These are phyloP conservation scores for Pomatostomus ruficeps DNA, from an alignment of 2,113 vertebrate genomes.

Conservation along the genomic window DNA sequence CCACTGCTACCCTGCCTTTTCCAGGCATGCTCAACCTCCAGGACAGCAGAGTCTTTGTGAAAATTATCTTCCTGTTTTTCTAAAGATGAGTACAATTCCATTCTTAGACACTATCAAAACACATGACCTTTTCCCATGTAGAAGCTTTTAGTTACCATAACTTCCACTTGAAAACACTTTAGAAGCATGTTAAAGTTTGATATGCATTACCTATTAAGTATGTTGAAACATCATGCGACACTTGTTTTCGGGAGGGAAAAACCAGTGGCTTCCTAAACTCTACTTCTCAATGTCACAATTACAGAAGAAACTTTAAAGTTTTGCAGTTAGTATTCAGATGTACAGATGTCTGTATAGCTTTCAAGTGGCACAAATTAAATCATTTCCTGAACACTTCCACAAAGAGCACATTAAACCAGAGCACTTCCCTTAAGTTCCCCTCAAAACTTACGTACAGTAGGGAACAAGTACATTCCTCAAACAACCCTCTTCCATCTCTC, in stretches of 20 bases:
- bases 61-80: neutral
- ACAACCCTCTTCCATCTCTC: neutral
- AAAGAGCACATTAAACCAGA: neutral
- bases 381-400: neutral
- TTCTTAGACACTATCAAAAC: neutral
- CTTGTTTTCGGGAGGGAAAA: neutral
- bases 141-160: neutral
- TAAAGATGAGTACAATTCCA: neutral
- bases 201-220: neutral
- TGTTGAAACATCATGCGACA: neutral
- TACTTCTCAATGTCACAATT: neutral
- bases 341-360: neutral
- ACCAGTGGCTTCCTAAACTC: neutral
- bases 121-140: neutral
- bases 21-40: neutral
- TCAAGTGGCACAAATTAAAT: neutral
- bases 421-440: neutral
- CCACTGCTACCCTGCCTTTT: neutral
- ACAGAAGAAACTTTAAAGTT: neutral
- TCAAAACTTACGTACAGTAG: neutral
- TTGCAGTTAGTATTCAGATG: neutral
- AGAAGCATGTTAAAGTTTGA: neutral
- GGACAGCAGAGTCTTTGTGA: neutral
- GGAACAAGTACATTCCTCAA: neutral
- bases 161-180: neutral